A percentile compares a stretch with the other conserved stretches of the same genome.
These are phyloP conservation scores for Pararge aegeria DNA, from an alignment of 1,140 invertebrate species.

Conservation along the genomic window DNA sequence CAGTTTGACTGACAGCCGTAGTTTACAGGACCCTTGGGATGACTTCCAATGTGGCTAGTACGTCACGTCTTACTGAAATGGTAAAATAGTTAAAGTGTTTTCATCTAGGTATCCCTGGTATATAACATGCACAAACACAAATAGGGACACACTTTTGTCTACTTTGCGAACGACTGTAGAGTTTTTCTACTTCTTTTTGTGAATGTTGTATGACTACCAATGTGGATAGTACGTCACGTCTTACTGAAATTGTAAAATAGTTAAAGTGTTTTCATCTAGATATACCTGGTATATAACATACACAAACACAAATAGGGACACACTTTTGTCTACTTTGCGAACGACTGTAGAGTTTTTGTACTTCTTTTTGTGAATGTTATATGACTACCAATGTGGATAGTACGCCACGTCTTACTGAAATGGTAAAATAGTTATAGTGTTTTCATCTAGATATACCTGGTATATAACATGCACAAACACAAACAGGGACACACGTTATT, in stretches of 20 bases:
- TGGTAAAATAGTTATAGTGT: background rate
- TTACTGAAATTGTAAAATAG: background rate
- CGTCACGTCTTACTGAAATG: background rate
- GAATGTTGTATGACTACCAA: conserved; percentile 7
- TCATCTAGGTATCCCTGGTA: background rate
- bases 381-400: background rate
- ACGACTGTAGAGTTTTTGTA: no score
- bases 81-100: background rate
- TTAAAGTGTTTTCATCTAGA: background rate
- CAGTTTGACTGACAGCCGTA: conserved; percentile 51
- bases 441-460: background rate
- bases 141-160: no score
- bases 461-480: no score
- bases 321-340: no score
- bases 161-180: no score
- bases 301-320: no score
- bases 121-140: no score
- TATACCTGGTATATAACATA: no score
- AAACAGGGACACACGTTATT: no score
- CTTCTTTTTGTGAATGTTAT: no score
- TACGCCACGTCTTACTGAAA: background rate
- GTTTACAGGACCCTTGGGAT: conserved; percentile 28
- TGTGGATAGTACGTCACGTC: background rate
- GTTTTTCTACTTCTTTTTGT: no score
- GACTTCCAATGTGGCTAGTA: background rate